Evolutionary conservation across 2,888 invertebrate genomes (phyloP).

Genomic region (Diarsia dahlii): DNA sequence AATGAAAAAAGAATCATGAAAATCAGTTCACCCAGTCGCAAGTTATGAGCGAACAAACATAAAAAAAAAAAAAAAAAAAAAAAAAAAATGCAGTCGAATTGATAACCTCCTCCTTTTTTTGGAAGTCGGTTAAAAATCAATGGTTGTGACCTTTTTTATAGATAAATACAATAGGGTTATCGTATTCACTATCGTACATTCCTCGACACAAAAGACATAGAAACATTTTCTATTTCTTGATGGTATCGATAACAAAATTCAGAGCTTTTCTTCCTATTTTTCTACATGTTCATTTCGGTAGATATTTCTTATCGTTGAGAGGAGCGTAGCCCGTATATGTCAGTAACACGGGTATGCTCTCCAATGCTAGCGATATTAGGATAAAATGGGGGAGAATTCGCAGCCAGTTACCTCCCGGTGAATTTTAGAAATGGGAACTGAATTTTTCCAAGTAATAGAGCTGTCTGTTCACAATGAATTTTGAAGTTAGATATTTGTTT

Average conservation of each 20-base stretch:
- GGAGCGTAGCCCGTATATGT: background rate
- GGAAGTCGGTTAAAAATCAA: background rate
- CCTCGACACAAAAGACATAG: background rate
- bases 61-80: no score
- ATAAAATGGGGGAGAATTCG: constrained; percentile 30
- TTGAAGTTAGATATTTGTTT: background rate
- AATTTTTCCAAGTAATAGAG: constrained; percentile 6
- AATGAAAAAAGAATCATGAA: no score
- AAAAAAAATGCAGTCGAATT: no score
- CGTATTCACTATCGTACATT: background rate
- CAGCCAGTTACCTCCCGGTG: constrained; percentile 9
- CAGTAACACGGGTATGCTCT: constrained; percentile 16
- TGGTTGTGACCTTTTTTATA: background rate
- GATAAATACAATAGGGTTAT: background rate
- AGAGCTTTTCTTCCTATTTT: constrained; percentile 9
- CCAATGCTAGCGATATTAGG: constrained; percentile 16
- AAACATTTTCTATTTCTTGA: constrained; percentile 14
- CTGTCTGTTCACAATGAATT: background rate
- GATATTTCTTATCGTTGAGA: constrained; percentile 14
- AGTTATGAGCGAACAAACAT: no score
- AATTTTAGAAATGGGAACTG: constrained; percentile 12
- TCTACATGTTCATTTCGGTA: background rate
- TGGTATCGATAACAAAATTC: constrained; percentile 9
- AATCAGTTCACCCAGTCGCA: no score
- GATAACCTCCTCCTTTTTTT: no score